Evolutionary conservation across 1,140 invertebrate species (phyloP), one percentile per base, ranked within the genome.

Genomic region (Lasioglossum albipes): DNA sequence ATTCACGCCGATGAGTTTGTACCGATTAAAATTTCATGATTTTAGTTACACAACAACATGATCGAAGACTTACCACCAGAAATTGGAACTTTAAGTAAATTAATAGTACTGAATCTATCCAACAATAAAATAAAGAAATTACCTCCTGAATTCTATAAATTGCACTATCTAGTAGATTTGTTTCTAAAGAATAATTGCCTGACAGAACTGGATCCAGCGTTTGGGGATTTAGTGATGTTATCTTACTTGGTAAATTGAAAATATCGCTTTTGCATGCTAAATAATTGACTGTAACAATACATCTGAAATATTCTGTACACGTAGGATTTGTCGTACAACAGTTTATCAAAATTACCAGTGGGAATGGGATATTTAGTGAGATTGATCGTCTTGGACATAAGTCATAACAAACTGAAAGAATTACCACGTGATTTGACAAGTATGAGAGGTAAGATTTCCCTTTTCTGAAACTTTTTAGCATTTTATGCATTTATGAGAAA

Each of bases 21-120:
- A 52, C 31, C 7, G 4, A 66, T 62, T 59, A 42, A 68, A 41
- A 16, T 31, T 12, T 36, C 70, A 13, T 71, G 64, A 75, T 84
- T 86, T 82, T 89, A 97, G 96, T 89, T 97, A 31, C 96, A 97
- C 93, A 96, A 97, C 90, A 98, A 98, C 94, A 94, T 94, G 49
- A 90, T 98, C 83, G 93, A 94, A 86, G 90, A 91, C 27, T 87
- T 98, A 78, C 97, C 97, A 0, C 91, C 95, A 69, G 96, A 97
- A 91, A 95, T 98, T 87, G 97, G 96, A 57, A 95, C 95, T 84
- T 94, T 98, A 83, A 94, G 94, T 66, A 95, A 95, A 85, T 93
- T 98, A 71, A 95, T 95, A 84, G 95, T 96, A 68, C 90, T 98
- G 65, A 97, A 97, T 93, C 89, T 98, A 41, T 96, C 96, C 82